Evolutionary conservation across 2,113 vertebrate genomes (phyloP).

Genomic region (Pituophis catenifer): DNA sequence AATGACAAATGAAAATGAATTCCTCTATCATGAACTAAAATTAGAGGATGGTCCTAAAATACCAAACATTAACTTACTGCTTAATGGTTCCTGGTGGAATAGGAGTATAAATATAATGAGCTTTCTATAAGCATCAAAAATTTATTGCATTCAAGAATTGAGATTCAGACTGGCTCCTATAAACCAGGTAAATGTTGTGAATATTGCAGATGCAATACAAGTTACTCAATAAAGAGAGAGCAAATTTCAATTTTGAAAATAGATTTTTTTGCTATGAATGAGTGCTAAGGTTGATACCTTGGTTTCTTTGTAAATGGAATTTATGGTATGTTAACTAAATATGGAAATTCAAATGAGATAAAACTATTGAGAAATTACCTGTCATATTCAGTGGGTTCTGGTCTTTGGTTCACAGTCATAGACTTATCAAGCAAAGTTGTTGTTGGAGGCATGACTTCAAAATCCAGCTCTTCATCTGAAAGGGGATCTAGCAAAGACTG

Average conservation of each 20-base stretch:
- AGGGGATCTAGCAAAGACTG: constrained; percentile 68
- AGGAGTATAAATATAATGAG: neutral
- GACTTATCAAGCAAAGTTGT: constrained; percentile 69
- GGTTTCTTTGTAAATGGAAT: neutral
- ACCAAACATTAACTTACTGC: neutral
- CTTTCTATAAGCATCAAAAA: neutral
- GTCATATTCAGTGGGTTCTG: constrained; percentile 80
- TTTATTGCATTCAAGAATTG: neutral
- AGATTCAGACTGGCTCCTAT: neutral
- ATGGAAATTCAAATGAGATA: neutral
- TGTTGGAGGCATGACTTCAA: constrained; percentile 40
- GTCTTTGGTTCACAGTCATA: constrained; percentile 68
- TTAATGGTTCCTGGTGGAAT: neutral
- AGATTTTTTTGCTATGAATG: neutral
- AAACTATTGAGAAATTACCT: constrained; percentile 63
- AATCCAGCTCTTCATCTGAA: constrained; percentile 68
- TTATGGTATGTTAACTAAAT: neutral
- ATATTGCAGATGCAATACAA: neutral
- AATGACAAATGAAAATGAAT: neutral
- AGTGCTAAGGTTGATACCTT: neutral
- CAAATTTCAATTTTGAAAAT: neutral
- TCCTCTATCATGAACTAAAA: neutral
- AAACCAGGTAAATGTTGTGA: neutral
- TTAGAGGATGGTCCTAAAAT: neutral
- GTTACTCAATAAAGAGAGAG: neutral